Evolutionary conservation across 2,888 invertebrate species (phyloP), one percentile per base, ranked within the genome.

Genomic region (Orthonychiurus folsomi): DNA sequence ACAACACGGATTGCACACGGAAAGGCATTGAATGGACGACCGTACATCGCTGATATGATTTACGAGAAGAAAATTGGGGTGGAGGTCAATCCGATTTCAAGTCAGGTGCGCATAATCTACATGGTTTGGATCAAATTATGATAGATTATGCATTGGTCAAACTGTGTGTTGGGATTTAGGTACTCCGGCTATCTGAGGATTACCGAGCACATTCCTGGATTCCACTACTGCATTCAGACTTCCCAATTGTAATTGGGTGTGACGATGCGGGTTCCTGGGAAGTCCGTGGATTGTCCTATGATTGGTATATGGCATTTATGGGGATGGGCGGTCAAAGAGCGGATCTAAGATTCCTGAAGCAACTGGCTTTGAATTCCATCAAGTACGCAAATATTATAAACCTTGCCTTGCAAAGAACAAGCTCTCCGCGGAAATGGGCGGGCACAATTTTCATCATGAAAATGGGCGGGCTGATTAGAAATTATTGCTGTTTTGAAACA

Each of bases 61-160:
- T 79, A 81, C 61, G 77, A 81, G 28, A 79, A 78, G 18, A 77
- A 82, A 37, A 87, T 89, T 28, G 86, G 86, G 0, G 77, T 89
- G 24, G 90, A 91, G 78, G 80, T 89, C 1, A 86, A 85, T 76
- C 86, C 90, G 0, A 83, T 91, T 66, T 90, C 90, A 0, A 90
- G 90, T 77, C 83, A 86, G 74, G 86, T 80, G 61, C 56, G 26
- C 12, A 23, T n/a, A 3, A 55, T 24, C 18, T 9, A 55, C 21
- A 55, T 24, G 3, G 5, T 37, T 9, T 37, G 5, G 15, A 37
- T 37, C 15, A 37, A 37, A 37, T 37, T 37, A 37, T 15, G 9
- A 9, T 55, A 21, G 15, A 37, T 37, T 37, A 23, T 26, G 21
- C 48, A 53, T 56, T n/a, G n/a, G n/a, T n/a, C n/a, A n/a, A n/a